Evolutionary conservation across 2,113 vertebrate genomes (phyloP).

Genomic region (Chlorodrepanis virens): DNA sequence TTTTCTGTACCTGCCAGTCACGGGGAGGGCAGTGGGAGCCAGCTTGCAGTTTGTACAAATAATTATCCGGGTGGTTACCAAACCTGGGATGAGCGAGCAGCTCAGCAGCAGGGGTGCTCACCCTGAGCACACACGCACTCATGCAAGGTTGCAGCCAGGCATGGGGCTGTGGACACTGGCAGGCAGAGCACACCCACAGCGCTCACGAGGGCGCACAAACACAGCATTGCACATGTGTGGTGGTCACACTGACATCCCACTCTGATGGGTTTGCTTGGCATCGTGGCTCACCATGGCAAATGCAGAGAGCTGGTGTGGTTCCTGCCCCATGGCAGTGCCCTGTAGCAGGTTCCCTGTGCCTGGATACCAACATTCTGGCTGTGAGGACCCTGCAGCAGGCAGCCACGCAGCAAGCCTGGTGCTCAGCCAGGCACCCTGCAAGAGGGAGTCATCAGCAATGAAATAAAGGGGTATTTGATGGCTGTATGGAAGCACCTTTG

Average conservation of each 20-base stretch:
- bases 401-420: fast-evolving
- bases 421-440: neutral
- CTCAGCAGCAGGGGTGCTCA: neutral
- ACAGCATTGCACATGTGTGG: fast-evolving
- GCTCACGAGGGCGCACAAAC: fast-evolving
- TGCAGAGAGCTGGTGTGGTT: neutral
- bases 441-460: neutral
- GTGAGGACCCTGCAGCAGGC: neutral
- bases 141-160: neutral
- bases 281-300: neutral
- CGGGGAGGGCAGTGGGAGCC: neutral
- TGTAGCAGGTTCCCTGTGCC: neutral
- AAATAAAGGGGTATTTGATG: neutral
- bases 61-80: slow-evolving; percentile 1
- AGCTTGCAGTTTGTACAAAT: neutral
- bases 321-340: neutral
- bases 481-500: neutral
- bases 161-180: neutral
- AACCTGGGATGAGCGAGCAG: neutral
- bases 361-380: fast-evolving
- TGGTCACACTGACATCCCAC: fast-evolving
- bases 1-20: neutral
- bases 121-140: fast-evolving
- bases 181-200: fast-evolving
- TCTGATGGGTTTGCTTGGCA: neutral